These are phyloP conservation scores for Trogon melanurus DNA, from an alignment of 2,113 vertebrate species.

Conservation along the genomic window DNA sequence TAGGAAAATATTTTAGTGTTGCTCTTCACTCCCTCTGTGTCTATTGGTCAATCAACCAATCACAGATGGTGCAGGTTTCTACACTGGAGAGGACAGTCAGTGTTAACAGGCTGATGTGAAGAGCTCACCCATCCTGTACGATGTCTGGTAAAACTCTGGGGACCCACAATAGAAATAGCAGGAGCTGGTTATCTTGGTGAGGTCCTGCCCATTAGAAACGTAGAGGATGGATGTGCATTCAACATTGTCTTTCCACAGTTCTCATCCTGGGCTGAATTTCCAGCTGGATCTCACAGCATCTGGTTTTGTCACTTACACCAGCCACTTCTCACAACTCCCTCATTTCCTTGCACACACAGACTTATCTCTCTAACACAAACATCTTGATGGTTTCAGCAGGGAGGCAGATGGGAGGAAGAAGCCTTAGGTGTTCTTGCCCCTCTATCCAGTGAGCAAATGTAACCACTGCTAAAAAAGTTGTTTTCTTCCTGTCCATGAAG, in stretches of 20 bases:
- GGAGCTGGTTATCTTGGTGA: neutral
- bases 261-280: neutral
- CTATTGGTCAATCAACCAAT: neutral
- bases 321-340: neutral
- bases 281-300: neutral
- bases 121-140: accelerated
- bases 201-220: neutral
- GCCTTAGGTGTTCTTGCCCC: neutral
- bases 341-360: neutral
- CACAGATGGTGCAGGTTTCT: neutral
- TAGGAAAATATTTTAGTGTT: neutral
- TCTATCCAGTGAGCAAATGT: neutral
- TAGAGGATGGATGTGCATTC: neutral
- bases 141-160: neutral
- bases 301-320: neutral
- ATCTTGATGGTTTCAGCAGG: neutral
- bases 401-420: neutral
- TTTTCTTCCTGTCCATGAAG: neutral
- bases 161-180: neutral
- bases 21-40: neutral
- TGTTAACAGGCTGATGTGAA: neutral
- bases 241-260: neutral
- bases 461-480: neutral
- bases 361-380: neutral
- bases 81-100: neutral